These are phyloP conservation scores for Norana najaformis DNA, from an alignment of 2,888 invertebrate genomes.

Conservation along the genomic window DNA sequence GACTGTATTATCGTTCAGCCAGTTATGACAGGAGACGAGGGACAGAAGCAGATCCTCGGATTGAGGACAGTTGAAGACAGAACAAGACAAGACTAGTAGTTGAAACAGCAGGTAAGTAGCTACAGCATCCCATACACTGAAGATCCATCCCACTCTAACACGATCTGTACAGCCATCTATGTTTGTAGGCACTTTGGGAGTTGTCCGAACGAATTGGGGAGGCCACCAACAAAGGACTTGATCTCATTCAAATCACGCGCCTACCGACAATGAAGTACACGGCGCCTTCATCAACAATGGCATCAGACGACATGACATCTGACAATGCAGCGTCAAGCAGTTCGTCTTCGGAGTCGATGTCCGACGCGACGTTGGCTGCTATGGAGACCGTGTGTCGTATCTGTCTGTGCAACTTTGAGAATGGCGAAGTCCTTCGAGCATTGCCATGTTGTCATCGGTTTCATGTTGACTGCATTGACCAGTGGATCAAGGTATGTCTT, in stretches of 20 bases:
- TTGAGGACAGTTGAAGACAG: no score
- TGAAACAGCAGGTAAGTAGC: neutral
- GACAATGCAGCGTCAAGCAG: neutral
- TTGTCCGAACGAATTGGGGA: constrained; percentile 34
- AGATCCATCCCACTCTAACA: no score
- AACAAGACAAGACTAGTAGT: no score
- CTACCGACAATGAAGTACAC: constrained; percentile 36
- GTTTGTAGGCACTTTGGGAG: constrained; percentile 32
- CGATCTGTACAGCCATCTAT: neutral
- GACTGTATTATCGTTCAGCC: no score
- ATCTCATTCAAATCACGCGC: constrained; percentile 30
- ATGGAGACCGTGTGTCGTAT: constrained; percentile 32
- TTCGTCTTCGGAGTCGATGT: neutral
- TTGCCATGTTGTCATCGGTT: constrained; percentile 39
- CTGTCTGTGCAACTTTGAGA: constrained; percentile 34
- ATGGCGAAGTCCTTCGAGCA: constrained; percentile 33
- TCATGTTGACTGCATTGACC: constrained; percentile 39
- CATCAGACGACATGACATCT: neutral
- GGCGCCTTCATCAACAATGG: neutral
- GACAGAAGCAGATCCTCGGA: no score
- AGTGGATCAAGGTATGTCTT: constrained; percentile 38
- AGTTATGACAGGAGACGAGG: no score
- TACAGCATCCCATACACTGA: no score
- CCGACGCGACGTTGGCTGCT: neutral
- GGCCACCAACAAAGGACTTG: constrained; percentile 27